Evolutionary conservation across 1,140 invertebrate genomes (phyloP), one percentile per base, ranked within the genome.

Genomic region (Eupristina koningsbergeri): DNA sequence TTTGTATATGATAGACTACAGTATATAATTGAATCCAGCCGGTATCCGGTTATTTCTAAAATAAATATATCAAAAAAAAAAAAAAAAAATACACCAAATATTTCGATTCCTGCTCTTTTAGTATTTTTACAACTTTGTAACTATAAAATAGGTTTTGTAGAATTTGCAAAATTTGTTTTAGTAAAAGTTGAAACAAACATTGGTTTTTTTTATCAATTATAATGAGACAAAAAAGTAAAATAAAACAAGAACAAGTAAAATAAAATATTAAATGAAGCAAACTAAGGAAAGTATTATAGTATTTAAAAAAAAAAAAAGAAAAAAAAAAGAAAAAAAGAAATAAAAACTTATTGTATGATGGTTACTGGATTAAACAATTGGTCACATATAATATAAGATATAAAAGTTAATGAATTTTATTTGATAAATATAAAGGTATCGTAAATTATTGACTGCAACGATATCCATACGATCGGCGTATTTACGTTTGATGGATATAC

Each of bases 191-290:
- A 71, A 71, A 8, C 11, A 64, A 71, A n/a, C 0, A 36, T 22
- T 41, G 39, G 0, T 17, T 41, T 26, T 41, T 41, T 71, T 41
- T 7, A 41, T 41, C 26, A n/a, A 71, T 41, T 39, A 34, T 5
- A 69, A 67, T 41, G n/a, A n/a, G 26, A 41, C 13, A 41, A 45
- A 75, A 75, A 34, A 15, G 50, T 29, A 1, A 15, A 69, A 47
- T 69, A 6, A 80, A n/a, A 64, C n/a, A n/a, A 36, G 19, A 47
- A 67, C 8, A 13, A 69, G 29, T 22, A 61, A 11, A 74, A 39
- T 36, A 75, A 69, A 73, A n/a, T 74, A 61, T 53, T n/a, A 36
- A 74, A 53, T 36, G 67, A 53, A n/a, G n/a, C 47, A 58, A 22
- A 26, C 17, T 6, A 26, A 22, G 41, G 67, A 71, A 41, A 41